Evolutionary conservation across 2,113 vertebrate species (phyloP).

Genomic region (Clarias gariepinus): DNA sequence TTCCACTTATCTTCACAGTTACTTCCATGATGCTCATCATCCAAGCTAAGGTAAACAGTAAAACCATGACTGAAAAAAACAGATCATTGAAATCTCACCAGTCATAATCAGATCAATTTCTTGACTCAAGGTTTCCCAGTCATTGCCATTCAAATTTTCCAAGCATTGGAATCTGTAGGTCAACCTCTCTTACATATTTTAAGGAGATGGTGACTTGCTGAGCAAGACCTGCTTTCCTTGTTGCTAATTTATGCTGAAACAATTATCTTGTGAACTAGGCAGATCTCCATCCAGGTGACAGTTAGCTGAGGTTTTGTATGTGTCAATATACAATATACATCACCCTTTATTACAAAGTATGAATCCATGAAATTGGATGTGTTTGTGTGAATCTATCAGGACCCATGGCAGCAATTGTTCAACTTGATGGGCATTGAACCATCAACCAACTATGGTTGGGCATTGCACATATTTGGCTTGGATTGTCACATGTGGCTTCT

Average conservation of each 20-base stretch:
- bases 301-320: background rate
- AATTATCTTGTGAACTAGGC: background rate
- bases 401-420: background rate
- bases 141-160: background rate
- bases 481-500: background rate
- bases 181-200: background rate
- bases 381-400: background rate
- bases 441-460: background rate
- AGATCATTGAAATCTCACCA: background rate
- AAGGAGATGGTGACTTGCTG: background rate
- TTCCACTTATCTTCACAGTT: background rate
- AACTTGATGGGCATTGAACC: background rate
- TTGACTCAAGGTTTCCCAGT: background rate
- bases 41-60: background rate
- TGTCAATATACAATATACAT: background rate
- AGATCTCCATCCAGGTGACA: background rate
- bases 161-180: background rate
- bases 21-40: background rate
- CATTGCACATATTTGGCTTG: background rate
- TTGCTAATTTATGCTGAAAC: background rate
- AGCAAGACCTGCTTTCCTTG: background rate
- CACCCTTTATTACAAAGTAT: background rate
- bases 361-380: background rate
- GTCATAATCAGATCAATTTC: background rate
- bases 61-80: background rate